Percentiles rank a stretch among this genome's conserved stretches.
phyloP scores from a whole-genome alignment of 2,113 vertebrate genomes.

The Phodopus roborovskii region DNA sequence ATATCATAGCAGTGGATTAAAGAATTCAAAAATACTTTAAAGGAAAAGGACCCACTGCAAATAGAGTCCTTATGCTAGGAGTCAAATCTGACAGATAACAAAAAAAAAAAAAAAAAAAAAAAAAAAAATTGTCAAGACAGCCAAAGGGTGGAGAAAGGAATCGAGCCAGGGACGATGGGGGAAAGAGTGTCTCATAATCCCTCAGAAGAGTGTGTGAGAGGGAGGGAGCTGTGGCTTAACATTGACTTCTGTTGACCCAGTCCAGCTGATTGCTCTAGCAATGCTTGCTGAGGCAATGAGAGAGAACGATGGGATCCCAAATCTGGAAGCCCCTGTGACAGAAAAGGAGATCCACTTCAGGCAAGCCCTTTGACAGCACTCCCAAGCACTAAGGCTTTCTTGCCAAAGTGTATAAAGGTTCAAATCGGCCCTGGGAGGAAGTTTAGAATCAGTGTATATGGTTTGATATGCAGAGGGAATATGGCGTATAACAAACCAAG shows the following conservation, averaged over 20 bases:
- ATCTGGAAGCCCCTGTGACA: background rate
- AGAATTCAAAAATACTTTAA: slow-evolving; percentile 60
- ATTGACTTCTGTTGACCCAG: background rate
- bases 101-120: background rate
- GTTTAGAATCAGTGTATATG: background rate
- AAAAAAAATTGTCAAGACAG: background rate
- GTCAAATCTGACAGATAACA: slow-evolving; percentile 9
- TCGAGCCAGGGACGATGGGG: background rate
- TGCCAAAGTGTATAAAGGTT: background rate
- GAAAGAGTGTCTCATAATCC: background rate
- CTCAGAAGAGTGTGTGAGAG: background rate
- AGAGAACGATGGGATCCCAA: background rate
- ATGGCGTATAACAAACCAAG: slow-evolving; percentile 16
- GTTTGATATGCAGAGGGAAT: background rate
- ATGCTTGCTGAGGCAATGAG: background rate
- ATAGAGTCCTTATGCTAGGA: background rate
- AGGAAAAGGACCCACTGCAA: background rate
- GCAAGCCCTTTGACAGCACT: background rate
- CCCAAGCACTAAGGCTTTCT: background rate
- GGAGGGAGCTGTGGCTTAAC: background rate
- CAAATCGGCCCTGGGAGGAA: background rate
- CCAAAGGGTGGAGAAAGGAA: background rate
- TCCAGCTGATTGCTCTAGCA: background rate
- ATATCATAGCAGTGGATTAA: background rate
- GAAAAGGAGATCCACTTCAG: background rate